Percentiles rank a stretch among this genome's conserved stretches.
Conservation (phyloP, 1,140 invertebrate species). For the Scaptomyza pallida region DNA sequence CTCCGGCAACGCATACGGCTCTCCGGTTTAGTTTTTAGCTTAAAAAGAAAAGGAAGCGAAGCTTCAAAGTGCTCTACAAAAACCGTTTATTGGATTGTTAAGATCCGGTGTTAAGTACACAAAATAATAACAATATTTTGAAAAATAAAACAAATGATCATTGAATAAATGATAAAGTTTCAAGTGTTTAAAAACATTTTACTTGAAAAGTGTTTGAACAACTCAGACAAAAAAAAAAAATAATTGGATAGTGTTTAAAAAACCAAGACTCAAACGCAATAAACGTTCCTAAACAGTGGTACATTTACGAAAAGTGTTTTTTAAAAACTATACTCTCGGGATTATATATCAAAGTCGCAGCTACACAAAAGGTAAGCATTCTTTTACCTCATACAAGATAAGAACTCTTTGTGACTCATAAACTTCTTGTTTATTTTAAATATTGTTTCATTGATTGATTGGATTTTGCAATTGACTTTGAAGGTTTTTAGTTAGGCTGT, state of each 20-base stretch:
- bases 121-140: constrained; percentile 4
- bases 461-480: constrained; percentile 3
- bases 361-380: constrained; percentile 22
- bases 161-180: not conserved
- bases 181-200: not conserved
- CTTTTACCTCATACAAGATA: constrained; percentile 1
- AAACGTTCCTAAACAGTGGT: too few relatives aligned
- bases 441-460: constrained; percentile 30
- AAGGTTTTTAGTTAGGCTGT: too few relatives aligned
- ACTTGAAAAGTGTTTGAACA: too few relatives aligned
- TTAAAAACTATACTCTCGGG: constrained; percentile 4
- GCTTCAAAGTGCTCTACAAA: constrained; percentile 19
- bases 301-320: not conserved
- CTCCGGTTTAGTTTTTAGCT: constrained; percentile 18
- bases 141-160: constrained; percentile 4
- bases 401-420: constrained; percentile 20
- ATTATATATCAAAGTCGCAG: constrained; percentile 27
- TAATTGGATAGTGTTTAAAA: too few relatives aligned
- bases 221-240: too few relatives aligned
- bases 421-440: constrained; percentile 8
- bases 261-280: too few relatives aligned
- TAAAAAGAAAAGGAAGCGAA: constrained; percentile 3
- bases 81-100: constrained; percentile 15
- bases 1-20: constrained; percentile 43
- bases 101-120: not conserved